Evolutionary conservation across 2,888 invertebrate genomes (phyloP), one percentile per base, ranked within the genome.

Genomic region (Drosophila acutilabella): DNA sequence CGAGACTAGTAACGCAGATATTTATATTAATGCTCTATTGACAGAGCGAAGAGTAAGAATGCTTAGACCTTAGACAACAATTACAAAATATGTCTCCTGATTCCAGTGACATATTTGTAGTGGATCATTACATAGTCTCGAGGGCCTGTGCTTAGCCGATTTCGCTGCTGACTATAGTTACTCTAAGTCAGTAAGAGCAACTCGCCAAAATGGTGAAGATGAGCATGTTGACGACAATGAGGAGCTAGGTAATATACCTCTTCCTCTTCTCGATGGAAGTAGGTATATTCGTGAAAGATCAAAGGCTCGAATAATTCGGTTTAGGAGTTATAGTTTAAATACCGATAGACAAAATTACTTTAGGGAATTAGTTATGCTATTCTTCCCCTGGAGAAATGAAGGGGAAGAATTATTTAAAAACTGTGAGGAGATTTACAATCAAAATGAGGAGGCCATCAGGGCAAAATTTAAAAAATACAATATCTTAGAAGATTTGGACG

Each of bases 11-110:
- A 51, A 44, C 23, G 16, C 14, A 64, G 14, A 6, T 23, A 0
- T 23, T 23, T 11, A 4, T 11, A 0, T 33, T 0, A 11, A 11
- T 23, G 6, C 1, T 6, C 6, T 30, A 7, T 8, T 30, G 8
- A 2, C 8, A 8, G 8, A 8, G 8, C 8, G 8, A 0, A 30
- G 30, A 30, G 67, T 60, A 10, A 47, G 50, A 44, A 59, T 62
- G 51, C 45, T 69, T 0, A 62, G 48, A 4, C 20, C 61, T 1
- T 64, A 45, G 8, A n/a, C n/a, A n/a, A n/a, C n/a, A n/a, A n/a
- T n/a, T n/a, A n/a, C n/a, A n/a, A n/a, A n/a, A n/a, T n/a, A n/a
- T n/a, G n/a, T n/a, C n/a, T n/a, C n/a, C n/a, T n/a, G n/a, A n/a
- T n/a, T n/a, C n/a, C n/a, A n/a, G n/a, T 30, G 33, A 48, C 5